Conservation (phyloP, 2,113 vertebrate species). For the Cnemophilus loriae region DNA sequence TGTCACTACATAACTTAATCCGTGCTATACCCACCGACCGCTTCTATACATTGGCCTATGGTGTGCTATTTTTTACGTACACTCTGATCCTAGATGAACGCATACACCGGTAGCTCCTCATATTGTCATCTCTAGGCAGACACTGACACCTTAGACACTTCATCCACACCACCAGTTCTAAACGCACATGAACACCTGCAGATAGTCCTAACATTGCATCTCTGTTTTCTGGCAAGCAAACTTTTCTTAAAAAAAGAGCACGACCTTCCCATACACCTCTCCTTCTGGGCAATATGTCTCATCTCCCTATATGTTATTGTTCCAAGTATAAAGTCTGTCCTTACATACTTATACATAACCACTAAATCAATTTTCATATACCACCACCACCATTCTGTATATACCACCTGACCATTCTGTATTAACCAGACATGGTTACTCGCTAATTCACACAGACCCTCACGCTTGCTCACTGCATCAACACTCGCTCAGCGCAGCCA, state of each 20-base stretch:
- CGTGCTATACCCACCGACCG: fast-evolving
- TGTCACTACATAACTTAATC: neutral
- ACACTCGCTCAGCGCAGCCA: neutral
- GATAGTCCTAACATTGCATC: neutral
- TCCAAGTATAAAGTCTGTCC: neutral
- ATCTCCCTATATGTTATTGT: neutral
- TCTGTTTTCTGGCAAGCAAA: neutral
- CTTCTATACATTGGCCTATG: neutral
- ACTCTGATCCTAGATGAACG: neutral
- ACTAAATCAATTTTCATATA: neutral
- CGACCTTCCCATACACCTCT: neutral
- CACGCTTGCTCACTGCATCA: neutral
- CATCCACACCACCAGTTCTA: neutral
- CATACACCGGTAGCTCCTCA: neutral
- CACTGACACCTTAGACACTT: neutral
- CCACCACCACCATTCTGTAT: neutral
- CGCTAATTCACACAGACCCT: neutral
- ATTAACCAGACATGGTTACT: neutral
- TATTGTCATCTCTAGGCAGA: neutral
- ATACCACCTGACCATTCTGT: neutral
- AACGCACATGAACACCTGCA: neutral
- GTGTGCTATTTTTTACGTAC: neutral
- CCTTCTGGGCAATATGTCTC: neutral
- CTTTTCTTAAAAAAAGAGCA: neutral
- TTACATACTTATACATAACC: neutral